phyloP scores from a whole-genome alignment of 1,140 invertebrate species.

The Drosophila funebris region DNA sequence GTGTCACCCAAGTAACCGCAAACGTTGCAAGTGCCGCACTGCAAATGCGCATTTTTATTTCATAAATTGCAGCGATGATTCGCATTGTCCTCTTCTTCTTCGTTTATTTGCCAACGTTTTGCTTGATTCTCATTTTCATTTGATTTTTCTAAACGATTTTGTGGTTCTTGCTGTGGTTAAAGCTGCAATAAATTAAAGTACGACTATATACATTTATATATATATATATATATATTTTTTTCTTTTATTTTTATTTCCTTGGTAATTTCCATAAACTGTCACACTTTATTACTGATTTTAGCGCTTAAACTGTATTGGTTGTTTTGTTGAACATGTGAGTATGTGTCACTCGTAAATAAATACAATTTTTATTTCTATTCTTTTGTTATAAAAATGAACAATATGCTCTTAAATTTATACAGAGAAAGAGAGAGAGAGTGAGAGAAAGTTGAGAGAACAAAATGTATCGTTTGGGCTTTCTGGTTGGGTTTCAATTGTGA shows the following conservation, averaged over 20 bases:
- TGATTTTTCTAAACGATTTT: slow-evolving; percentile 42
- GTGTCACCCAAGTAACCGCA: slow-evolving; percentile 49
- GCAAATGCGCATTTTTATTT: slow-evolving; percentile 64
- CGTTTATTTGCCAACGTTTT: slow-evolving; percentile 7
- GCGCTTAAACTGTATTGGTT: slow-evolving; percentile 30
- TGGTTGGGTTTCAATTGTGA: slow-evolving; percentile 20
- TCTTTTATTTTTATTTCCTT: slow-evolving; percentile 6
- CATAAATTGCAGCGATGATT: slow-evolving; percentile 59
- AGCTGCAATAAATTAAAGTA: slow-evolving; percentile 19
- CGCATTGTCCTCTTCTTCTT: slow-evolving; percentile 19
- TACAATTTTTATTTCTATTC: slow-evolving; percentile 31
- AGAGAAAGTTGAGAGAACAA: slow-evolving; percentile 16
- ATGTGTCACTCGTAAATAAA: slow-evolving; percentile 38
- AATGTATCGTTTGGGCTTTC: slow-evolving; percentile 44
- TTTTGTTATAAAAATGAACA: slow-evolving; percentile 51
- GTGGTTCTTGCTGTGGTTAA: slow-evolving; percentile 5
- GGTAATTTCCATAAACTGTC: slow-evolving; percentile 53
- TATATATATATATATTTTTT: too few relatives aligned
- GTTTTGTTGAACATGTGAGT: slow-evolving; percentile 41
- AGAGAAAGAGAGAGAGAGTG: slow-evolving; percentile 5
- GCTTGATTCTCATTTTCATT: slow-evolving; percentile 28
- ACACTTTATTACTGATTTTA: slow-evolving; percentile 74
- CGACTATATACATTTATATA: too few relatives aligned
- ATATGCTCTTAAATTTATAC: slow-evolving; percentile 22
- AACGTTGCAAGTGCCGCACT: slow-evolving; percentile 63